These are phyloP conservation scores for Gymnothorax reevesii DNA, from an alignment of 2,797 vertebrate genomes.

Conservation along the genomic window DNA sequence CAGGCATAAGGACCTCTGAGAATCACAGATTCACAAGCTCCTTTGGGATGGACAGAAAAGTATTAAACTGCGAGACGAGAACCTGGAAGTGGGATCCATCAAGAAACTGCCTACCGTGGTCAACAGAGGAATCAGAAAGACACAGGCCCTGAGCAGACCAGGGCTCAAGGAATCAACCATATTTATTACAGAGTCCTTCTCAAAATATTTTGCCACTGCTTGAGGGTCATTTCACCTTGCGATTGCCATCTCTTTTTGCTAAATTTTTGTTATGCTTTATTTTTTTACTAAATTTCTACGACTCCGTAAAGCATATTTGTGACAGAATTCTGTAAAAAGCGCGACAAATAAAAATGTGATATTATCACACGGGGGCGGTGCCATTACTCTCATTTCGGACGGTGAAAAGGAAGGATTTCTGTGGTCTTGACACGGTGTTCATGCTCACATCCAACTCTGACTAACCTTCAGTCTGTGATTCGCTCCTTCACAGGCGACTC, in stretches of 20 bases:
- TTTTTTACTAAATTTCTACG: too few species aligned
- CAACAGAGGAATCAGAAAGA: not conserved
- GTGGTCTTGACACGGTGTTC: slow-evolving; percentile 44
- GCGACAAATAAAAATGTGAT: too few species aligned
- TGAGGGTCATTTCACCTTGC: too few species aligned
- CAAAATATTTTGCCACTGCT: too few species aligned
- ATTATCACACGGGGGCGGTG: not conserved
- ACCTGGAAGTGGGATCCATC: not conserved
- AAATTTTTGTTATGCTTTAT: too few species aligned
- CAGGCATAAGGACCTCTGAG: not conserved
- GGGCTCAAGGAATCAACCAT: not conserved
- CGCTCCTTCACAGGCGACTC: slow-evolving; percentile 26
- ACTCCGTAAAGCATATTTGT: too few species aligned
- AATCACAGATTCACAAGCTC: not conserved
- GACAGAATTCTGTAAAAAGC: too few species aligned
- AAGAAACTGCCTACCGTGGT: not conserved
- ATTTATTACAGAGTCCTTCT: too few species aligned
- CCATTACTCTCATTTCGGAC: not conserved
- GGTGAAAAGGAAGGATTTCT: slow-evolving; percentile 1
- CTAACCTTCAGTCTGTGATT: slow-evolving; percentile 63
- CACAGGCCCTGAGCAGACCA: not conserved
- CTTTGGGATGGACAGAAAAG: not conserved
- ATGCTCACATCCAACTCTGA: slow-evolving; percentile 52
- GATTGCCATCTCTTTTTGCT: too few species aligned
- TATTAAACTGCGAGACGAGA: not conserved